Conservation (phyloP, 2,888 invertebrate species). For the Lasioglossum pauxillum region DNA sequence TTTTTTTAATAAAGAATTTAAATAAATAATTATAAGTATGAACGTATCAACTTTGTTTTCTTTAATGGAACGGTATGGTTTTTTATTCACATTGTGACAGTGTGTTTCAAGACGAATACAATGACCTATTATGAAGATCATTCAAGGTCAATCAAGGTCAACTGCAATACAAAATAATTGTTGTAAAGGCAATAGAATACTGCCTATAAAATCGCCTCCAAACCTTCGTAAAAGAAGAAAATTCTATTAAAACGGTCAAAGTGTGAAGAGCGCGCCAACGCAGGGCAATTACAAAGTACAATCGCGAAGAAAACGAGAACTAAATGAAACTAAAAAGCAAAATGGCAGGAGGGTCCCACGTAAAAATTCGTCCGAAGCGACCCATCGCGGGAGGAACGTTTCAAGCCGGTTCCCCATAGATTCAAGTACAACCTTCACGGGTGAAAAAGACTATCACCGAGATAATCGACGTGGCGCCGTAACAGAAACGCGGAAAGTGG, state of each 20-base stretch:
- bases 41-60: too few species aligned
- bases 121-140: too few species aligned
- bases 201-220: too few species aligned
- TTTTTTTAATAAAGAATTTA: too few species aligned
- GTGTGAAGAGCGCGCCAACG: constrained; percentile 41
- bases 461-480: not conserved
- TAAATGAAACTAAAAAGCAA: not conserved
- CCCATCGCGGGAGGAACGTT: not conserved
- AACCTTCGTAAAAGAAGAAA: too few species aligned
- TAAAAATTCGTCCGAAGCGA: not conserved
- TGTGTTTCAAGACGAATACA: too few species aligned
- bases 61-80: too few species aligned
- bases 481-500: constrained; percentile 6
- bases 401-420: not conserved
- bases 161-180: too few species aligned
- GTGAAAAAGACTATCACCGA: not conserved
- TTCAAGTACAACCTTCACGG: not conserved
- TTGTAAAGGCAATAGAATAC: too few species aligned
- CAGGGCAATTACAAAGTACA: constrained; percentile 1
- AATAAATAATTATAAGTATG: too few species aligned
- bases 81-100: too few species aligned
- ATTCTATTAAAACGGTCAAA: not conserved
- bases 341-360: not conserved
- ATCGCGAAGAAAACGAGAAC: not conserved
- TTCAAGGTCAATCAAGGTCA: too few species aligned